These are phyloP conservation scores for Osmerus mordax DNA, from an alignment of 2,113 vertebrate species.

Conservation along the genomic window DNA sequence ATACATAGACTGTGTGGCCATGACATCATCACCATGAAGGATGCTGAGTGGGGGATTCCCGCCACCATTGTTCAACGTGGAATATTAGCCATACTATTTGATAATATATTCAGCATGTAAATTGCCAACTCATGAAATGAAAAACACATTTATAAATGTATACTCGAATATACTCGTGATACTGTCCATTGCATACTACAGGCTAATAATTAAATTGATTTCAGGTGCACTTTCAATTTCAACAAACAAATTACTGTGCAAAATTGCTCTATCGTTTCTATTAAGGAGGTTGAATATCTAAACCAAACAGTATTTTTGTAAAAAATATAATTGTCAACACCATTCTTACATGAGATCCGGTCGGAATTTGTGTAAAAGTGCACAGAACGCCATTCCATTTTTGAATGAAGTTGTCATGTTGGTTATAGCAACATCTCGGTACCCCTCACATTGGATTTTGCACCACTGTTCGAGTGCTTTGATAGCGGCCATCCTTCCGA, in stretches of 20 bases:
- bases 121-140: no score
- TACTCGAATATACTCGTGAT: no score
- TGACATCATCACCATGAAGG: not conserved
- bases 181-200: no score
- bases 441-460: constrained; percentile 85
- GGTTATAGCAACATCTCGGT: constrained; percentile 82
- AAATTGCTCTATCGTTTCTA: no score
- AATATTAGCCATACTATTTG: no score
- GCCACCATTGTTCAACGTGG: constrained; percentile 3
- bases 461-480: constrained; percentile 92
- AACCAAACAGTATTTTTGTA: not conserved
- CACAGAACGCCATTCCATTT: constrained; percentile 94
- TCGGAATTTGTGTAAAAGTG: constrained; percentile 90
- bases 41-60: not conserved
- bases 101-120: no score
- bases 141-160: no score
- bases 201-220: no score
- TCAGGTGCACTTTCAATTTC: no score
- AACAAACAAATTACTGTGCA: no score
- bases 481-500: constrained; percentile 82
- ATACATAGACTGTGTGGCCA: not conserved
- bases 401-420: constrained; percentile 98
- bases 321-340: not conserved
- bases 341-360: constrained; percentile 92
- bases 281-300: not conserved